Base-by-base conservation (phyloP, 2,113 vertebrate species). In the Cephalophus harveyi region DNA sequence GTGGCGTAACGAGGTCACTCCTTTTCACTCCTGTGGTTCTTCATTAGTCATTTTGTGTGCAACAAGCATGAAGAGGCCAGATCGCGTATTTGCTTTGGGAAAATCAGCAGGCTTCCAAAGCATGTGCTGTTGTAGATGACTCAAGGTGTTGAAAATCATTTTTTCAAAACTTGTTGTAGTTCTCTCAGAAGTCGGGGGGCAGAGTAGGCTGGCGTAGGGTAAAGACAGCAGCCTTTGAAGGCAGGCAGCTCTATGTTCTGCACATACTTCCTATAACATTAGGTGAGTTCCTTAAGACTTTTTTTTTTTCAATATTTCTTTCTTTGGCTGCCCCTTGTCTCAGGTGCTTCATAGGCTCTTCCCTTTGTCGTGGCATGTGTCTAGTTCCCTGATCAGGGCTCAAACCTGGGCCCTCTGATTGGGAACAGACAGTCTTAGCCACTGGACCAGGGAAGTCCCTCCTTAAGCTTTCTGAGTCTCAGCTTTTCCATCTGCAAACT, bases 31-130 rank as follows among this genome's bases (percentile, higher is more conserved):
- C 91, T 94, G 82, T 3, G 91, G 94, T 88, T 95, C 94, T 46
- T 92, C 48, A 62, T 95, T 71, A 96, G 88, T 96, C 88, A 86
- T 88, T 91, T 86, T 82, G 12, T 85, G 82, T 50, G 30, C 89
- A 89, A 33, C 40, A 33, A 88, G 48, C 36, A 33, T 21, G 23
- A 87, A 46, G 85, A 82, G 46, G 59, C 81, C 91, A 40, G 74
- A 85, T 52, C 62, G 3, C 7, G 2, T 48, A 60, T 55, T 94
- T 52, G 67, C 92, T 88, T 25, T 40, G 74, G 95, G 94, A 89
- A 87, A 87, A 95, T 28, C 28, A 36, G 71, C 86, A 84, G 93
- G 46, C 43, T 97, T 88, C 40, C 50, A 60, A 86, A 67, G 28
- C 30, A 87, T 36, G n/a, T 7, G 14, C 55, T 59, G 40, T 19